A percentile compares a stretch with the other conserved stretches of the same genome.
phyloP scores from a whole-genome alignment of 2,888 invertebrate genomes.

The Pristionchus fissidentatus region DNA sequence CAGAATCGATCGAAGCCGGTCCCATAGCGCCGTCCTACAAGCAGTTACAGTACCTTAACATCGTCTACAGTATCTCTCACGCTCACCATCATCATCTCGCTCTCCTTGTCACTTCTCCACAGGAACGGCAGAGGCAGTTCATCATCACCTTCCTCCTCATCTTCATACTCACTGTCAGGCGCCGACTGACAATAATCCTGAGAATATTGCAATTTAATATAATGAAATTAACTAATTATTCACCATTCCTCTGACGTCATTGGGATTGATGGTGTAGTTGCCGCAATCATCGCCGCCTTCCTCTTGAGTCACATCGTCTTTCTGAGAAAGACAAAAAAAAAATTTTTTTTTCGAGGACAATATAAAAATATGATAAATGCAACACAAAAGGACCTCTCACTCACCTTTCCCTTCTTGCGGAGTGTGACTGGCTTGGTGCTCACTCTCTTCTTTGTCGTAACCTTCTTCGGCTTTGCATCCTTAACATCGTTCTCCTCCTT shows the following conservation, averaged over 20 bases:
- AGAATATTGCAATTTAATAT: too few relatives aligned
- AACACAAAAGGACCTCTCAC: background rate
- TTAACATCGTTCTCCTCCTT: background rate
- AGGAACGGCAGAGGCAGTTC: background rate
- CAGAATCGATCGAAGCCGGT: background rate
- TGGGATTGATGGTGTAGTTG: background rate
- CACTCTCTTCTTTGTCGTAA: background rate
- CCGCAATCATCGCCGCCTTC: background rate
- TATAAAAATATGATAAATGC: background rate
- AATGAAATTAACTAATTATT: too few relatives aligned
- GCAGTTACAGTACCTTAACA: background rate
- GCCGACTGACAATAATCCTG: background rate
- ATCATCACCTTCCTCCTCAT: background rate
- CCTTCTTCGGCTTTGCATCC: background rate
- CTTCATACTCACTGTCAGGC: background rate
- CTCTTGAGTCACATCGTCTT: background rate
- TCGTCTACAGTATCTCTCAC: too few relatives aligned
- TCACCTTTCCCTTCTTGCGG: background rate
- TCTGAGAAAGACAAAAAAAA: too few relatives aligned
- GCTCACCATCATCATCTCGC: too few relatives aligned
- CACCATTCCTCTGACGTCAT: background rate
- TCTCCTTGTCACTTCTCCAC: constrained; percentile 9
- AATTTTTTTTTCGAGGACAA: too few relatives aligned
- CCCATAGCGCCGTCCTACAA: background rate
- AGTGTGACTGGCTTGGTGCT: background rate